Evolutionary conservation across 1,140 invertebrate species (phyloP), one percentile per base, ranked within the genome.

Genomic region (Zaprionus kolodkinae): DNA sequence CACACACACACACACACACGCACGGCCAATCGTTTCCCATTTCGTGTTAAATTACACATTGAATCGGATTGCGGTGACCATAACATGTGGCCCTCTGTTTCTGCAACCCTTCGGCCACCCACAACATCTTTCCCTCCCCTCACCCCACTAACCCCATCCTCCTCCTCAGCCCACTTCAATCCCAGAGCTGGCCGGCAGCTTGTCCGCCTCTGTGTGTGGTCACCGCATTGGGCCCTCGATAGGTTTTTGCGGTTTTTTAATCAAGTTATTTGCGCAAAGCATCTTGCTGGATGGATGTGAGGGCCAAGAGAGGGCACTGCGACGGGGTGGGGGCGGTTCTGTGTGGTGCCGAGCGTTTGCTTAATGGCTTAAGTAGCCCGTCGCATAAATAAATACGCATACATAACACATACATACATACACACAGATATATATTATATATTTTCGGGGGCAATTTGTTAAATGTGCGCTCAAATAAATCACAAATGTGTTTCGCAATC

Each of bases 211-310:
- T 73, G 52, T 62, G 21, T 77, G 75, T 60, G 75, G 75, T 64
- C 60, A 74, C 64, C 63, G 70, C 59, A 73, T 57, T 81, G 77
- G 65, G 72, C 71, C 71, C 78, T 81, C 85, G 77, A 88, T 88
- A 85, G 85, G 85, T 88, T 88, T 88, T 81, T 88, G 85, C 85
- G 85, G 85, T 88, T 88, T 88, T 88, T 88, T 88, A 89, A 88
- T 88, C 85, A 88, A 88, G 85, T 88, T 88, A 85, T 88, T 88
- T 88, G 69, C 75, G 59, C 75, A 73, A 54, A 63, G 54, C 66
- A 70, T 70, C 59, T 74, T 70, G 30, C 12, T 25, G 63, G 36
- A 27, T 25, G 63, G 36, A 27, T 13, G 27, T 15, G 33, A 21
- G 30, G 21, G 21, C 21, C 21, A 21, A 21, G 21, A 21, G 21